A percentile compares a stretch with the other conserved stretches of the same genome.
Conservation (phyloP, 2,888 invertebrate species). For the Rotaria macrura region DNA sequence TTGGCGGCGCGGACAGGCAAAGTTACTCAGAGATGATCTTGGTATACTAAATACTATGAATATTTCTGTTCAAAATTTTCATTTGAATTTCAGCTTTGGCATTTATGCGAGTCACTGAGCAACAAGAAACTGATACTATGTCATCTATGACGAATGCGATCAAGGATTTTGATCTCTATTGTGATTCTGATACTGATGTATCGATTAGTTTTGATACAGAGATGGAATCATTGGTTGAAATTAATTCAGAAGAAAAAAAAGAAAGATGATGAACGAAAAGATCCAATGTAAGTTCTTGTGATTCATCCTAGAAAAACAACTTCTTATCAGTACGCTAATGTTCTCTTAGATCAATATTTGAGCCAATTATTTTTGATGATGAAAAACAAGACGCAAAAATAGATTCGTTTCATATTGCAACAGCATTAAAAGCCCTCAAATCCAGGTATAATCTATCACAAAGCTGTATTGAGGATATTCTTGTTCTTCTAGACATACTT, state of each 20-base stretch:
- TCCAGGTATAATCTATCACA: background rate
- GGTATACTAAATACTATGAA: background rate
- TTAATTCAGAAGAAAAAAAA: background rate
- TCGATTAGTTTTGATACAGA: background rate
- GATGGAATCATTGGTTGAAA: background rate
- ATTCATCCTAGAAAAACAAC: background rate
- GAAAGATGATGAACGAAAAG: background rate
- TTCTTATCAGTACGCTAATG: rapidly evolving
- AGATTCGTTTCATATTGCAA: background rate
- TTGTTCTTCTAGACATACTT: background rate
- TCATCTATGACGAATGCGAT: background rate
- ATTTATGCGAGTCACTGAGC: background rate
- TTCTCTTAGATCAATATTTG: background rate
- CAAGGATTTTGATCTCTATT: background rate
- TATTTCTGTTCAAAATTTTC: background rate
- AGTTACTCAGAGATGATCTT: background rate
- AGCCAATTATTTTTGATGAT: background rate
- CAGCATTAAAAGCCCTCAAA: background rate
- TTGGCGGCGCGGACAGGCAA: background rate
- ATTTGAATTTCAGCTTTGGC: background rate
- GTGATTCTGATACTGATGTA: background rate
- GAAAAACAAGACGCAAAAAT: background rate
- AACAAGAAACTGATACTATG: background rate
- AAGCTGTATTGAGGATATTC: background rate
- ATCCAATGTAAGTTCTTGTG: background rate